Conservation (phyloP, 2,888 invertebrate genomes). For the Copidosoma aretas region DNA sequence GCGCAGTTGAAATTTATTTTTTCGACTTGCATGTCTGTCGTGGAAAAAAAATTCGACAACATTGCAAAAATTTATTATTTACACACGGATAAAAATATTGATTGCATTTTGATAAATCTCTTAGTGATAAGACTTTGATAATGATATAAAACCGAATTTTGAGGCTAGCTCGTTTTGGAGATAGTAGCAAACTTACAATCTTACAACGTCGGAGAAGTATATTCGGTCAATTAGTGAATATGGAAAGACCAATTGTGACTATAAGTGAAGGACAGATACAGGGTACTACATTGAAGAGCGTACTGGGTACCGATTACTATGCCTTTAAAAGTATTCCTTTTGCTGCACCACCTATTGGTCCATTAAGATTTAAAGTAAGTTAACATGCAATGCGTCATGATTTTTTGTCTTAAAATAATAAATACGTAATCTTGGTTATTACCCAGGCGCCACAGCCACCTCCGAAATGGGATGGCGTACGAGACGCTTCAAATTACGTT, state of each 20-base stretch:
- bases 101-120: no score
- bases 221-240: not conserved
- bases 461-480: conserved; percentile 42
- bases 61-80: no score
- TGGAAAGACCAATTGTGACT: not conserved
- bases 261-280: not conserved
- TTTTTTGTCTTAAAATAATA: conserved; percentile 20
- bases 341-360: not conserved
- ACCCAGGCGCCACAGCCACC: conserved; percentile 43
- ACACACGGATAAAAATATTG: no score
- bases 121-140: no score
- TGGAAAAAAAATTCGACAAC: no score
- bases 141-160: no score
- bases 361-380: not conserved
- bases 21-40: no score
- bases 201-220: no score
- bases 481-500: conserved; percentile 32
- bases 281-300: not conserved
- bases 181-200: no score
- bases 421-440: not conserved
- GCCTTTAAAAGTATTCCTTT: not conserved
- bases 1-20: no score
- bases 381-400: not conserved
- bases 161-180: no score
- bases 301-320: not conserved